Conservation (phyloP, 2,888 invertebrate genomes). For the Pteria penguin region DNA sequence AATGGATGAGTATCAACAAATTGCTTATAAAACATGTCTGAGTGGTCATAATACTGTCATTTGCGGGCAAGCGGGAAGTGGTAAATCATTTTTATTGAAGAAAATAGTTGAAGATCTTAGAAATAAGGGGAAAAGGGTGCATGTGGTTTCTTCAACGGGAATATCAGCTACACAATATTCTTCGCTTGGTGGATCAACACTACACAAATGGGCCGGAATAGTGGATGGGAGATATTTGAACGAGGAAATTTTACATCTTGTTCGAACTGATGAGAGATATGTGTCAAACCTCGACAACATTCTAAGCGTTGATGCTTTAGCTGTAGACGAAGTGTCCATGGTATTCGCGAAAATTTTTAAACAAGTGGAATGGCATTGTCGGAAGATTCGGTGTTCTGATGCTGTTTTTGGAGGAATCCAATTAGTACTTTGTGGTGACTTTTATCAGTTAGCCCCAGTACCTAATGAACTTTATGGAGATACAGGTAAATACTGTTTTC, state of each 20-base stretch:
- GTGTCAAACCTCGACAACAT: neutral
- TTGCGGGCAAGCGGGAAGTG: too few relatives aligned
- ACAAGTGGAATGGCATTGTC: constrained; percentile 19
- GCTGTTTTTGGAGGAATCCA: constrained; percentile 33
- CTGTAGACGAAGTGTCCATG: constrained; percentile 39
- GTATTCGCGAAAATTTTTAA: constrained; percentile 17
- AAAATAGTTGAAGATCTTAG: too few relatives aligned
- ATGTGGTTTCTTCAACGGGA: constrained; percentile 42
- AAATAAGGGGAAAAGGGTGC: constrained; percentile 33
- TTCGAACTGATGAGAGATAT: constrained; percentile 28
- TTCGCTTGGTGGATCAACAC: constrained; percentile 12
- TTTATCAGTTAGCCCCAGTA: neutral
- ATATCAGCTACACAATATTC: constrained; percentile 40
- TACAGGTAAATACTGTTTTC: neutral
- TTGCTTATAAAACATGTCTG: too few relatives aligned
- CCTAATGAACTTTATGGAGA: neutral
- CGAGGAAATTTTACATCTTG: constrained; percentile 27
- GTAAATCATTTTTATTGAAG: too few relatives aligned
- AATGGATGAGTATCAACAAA: too few relatives aligned
- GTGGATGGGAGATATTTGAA: constrained; percentile 35
- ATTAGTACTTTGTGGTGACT: constrained; percentile 12
- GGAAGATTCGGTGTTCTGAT: neutral
- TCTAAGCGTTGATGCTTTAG: constrained; percentile 5
- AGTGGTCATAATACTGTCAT: too few relatives aligned
- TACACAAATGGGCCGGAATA: constrained; percentile 39